phyloP scores from a whole-genome alignment of 2,797 vertebrate species.

The Sebastes nivosus region DNA sequence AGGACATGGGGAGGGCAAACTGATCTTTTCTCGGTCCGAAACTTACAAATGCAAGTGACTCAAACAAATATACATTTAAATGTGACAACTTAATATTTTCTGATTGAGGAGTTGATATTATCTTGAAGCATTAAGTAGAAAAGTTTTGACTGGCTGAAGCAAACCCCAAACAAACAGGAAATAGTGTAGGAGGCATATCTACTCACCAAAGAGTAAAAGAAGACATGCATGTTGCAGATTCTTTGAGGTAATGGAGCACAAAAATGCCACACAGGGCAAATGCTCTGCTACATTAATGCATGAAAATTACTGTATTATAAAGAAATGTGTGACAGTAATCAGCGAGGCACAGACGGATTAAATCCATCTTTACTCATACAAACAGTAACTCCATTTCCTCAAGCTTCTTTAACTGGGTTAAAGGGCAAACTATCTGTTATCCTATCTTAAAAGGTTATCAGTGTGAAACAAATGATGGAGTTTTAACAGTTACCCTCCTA shows the following conservation, averaged over 20 bases:
- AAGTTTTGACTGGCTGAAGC: slow-evolving; percentile 49
- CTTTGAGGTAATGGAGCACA: slow-evolving; percentile 29
- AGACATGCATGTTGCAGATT: slow-evolving; percentile 42
- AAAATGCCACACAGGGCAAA: slow-evolving; percentile 21
- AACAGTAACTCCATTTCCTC: slow-evolving; percentile 8
- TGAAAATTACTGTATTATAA: background rate
- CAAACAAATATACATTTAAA: background rate
- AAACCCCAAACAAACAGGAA: slow-evolving; percentile 79
- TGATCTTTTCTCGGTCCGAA: background rate
- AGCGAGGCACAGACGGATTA: background rate
- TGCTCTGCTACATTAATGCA: background rate
- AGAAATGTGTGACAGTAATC: background rate
- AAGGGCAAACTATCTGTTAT: slow-evolving; percentile 27
- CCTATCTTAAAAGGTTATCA: slow-evolving; percentile 3
- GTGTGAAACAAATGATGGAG: slow-evolving; percentile 7
- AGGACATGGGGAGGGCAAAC: background rate
- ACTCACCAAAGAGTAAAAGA: slow-evolving; percentile 53
- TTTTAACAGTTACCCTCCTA: slow-evolving; percentile 8
- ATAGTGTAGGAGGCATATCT: slow-evolving; percentile 70
- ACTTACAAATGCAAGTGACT: slow-evolving; percentile 1
- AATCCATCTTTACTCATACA: background rate
- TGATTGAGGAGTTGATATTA: background rate
- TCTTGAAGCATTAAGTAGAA: background rate
- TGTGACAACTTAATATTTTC: background rate
- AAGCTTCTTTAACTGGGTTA: background rate